Evolutionary conservation across 2,797 vertebrate species (phyloP), one percentile per base, ranked within the genome.

Genomic region (Lutjanus campechanus): DNA sequence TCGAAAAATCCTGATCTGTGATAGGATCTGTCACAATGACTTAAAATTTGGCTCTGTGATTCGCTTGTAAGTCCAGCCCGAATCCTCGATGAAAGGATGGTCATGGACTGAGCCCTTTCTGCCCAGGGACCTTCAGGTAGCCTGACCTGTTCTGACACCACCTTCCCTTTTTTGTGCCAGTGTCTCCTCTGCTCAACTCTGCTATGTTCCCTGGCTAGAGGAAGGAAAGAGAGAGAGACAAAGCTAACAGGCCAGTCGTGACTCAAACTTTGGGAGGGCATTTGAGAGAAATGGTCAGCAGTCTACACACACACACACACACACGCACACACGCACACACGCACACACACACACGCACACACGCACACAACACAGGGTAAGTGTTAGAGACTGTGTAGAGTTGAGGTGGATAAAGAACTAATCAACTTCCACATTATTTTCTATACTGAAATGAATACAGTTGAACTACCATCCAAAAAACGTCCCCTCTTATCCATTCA

Each of bases 51-150:
- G 12, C 59, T 71, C 41, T 5, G 1, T 55, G 66, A n/a, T 81
- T 65, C 4, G 8, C 51, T 84, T 89, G 25, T 78, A 96, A 96
- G 83, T 76, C 85, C 29, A 86, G 79, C 56, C 77, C 13, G 44
- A 84, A 90, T 67, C 79, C 95, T 84, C 59, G 8, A 40, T 83
- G 29, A 66, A 89, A 95, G 73, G 84, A 94, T 65, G 90, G 93
- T 55, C 25, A 79, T 0, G 43, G 83, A 87, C 65, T 0, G 82
- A 88, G 25, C 59, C 62, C 29, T 92, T 95, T 66, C 85, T 96
- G 41, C 78, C 65, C 44, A 47, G 65, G 82, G 74, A 73, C 77
- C 64, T 76, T 69, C 73, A 86, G 81, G 59, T 94, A 95, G 54
- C 90, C 89, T 44, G 7, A 80, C 85, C 79, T 83, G 7, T 17